A percentile compares a stretch with the other conserved stretches of the same genome.
These are phyloP conservation scores for Lordiphosa mommai DNA, from an alignment of 1,140 invertebrate species.

Conservation along the genomic window DNA sequence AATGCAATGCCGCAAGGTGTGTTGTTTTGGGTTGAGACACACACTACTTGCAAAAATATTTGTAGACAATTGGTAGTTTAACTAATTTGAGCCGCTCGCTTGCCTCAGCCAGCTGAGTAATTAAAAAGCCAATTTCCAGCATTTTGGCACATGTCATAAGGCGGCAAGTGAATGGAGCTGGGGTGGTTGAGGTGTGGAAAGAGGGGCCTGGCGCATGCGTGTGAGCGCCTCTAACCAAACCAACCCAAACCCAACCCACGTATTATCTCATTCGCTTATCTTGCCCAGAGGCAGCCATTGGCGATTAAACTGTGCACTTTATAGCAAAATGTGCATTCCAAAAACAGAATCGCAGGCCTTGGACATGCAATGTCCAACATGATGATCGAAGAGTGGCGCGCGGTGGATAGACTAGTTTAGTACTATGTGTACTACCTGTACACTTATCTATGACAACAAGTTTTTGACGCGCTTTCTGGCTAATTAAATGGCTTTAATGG, in stretches of 20 bases:
- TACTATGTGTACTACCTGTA: background rate
- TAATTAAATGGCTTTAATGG: conserved; percentile 66
- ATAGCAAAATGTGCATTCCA: conserved; percentile 43
- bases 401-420: conserved; percentile 9
- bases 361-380: conserved; percentile 50
- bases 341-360: conserved; percentile 29
- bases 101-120: conserved; percentile 55
- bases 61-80: conserved; percentile 76
- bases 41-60: conserved; percentile 72
- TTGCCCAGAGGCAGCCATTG: conserved; percentile 73
- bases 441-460: conserved; percentile 52
- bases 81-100: conserved; percentile 59
- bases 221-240: background rate
- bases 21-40: conserved; percentile 33
- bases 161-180: conserved; percentile 1
- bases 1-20: conserved; percentile 29
- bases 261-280: conserved; percentile 52
- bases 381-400: conserved; percentile 36
- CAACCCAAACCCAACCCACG: conserved; percentile 34
- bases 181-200: background rate
- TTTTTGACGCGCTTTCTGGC: conserved; percentile 57
- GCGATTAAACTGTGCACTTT: conserved; percentile 74
- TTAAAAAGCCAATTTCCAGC: conserved; percentile 48
- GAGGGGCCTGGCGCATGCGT: conserved; percentile 13
- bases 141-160: conserved; percentile 26